Evolutionary conservation across 2,113 vertebrate species (phyloP).

Genomic region (Himantopus leucocephalus): DNA sequence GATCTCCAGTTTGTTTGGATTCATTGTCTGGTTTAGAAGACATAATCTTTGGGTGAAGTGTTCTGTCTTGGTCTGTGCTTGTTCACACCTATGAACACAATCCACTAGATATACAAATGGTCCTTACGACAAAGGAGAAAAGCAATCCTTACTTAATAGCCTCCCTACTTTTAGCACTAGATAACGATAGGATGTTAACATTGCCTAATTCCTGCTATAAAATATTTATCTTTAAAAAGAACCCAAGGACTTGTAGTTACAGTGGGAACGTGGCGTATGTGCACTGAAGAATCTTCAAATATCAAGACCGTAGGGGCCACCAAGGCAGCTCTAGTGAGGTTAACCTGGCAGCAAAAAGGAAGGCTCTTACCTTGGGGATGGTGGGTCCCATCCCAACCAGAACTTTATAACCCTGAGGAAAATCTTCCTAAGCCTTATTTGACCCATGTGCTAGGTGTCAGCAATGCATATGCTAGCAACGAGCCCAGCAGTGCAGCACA

Average conservation of each 20-base stretch:
- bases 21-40: background rate
- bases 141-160: rapidly evolving
- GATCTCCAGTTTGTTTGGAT: background rate
- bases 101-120: background rate
- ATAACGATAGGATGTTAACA: background rate
- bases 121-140: background rate
- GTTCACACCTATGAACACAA: background rate
- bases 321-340: background rate
- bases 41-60: background rate
- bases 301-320: background rate
- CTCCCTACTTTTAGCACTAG: background rate
- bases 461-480: background rate
- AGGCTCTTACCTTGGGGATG: background rate
- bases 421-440: background rate
- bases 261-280: rapidly evolving
- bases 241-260: background rate
- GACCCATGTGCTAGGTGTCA: background rate
- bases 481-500: background rate
- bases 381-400: background rate
- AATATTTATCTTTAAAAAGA: background rate
- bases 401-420: background rate
- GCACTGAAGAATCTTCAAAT: background rate
- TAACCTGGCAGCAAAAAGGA: background rate
- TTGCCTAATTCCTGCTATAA: background rate
- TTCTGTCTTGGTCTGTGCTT: background rate